Conservation (phyloP, 2,113 vertebrate species). For the Megalops atlanticus region DNA sequence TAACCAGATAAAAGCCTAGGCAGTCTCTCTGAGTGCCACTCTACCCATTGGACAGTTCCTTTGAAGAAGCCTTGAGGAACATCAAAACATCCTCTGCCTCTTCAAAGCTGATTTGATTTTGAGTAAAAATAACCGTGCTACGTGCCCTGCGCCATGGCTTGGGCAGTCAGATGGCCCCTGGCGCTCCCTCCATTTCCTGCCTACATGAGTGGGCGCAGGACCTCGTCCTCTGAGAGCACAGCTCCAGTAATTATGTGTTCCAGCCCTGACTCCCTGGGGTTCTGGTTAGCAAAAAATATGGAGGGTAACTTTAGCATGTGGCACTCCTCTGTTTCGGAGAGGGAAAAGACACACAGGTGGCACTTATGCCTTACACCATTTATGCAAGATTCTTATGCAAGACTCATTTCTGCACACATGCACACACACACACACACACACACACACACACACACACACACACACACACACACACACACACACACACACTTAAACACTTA, state of each 20-base stretch:
- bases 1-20: background rate
- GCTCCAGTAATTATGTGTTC: slow-evolving; percentile 47
- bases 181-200: slow-evolving; percentile 45
- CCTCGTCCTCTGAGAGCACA: slow-evolving; percentile 24
- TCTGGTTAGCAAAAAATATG: background rate
- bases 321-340: background rate
- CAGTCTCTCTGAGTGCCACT: background rate
- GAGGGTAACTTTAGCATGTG: background rate
- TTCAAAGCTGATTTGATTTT: slow-evolving; percentile 18
- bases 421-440: background rate
- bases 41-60: background rate
- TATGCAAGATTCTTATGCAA: background rate
- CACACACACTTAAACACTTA: no score
- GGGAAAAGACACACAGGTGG: background rate
- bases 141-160: slow-evolving; percentile 45
- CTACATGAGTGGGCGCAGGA: slow-evolving; percentile 24
- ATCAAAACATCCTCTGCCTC: slow-evolving; percentile 6
- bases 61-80: background rate
- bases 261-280: slow-evolving; percentile 17
- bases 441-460: no score
- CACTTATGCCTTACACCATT: background rate
- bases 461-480: no score
- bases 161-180: slow-evolving; percentile 29
- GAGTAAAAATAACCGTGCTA: slow-evolving; percentile 46
- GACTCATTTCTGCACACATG: no score